phyloP scores from a whole-genome alignment of 2,797 vertebrate genomes.

The Crenichthys baileyi region DNA sequence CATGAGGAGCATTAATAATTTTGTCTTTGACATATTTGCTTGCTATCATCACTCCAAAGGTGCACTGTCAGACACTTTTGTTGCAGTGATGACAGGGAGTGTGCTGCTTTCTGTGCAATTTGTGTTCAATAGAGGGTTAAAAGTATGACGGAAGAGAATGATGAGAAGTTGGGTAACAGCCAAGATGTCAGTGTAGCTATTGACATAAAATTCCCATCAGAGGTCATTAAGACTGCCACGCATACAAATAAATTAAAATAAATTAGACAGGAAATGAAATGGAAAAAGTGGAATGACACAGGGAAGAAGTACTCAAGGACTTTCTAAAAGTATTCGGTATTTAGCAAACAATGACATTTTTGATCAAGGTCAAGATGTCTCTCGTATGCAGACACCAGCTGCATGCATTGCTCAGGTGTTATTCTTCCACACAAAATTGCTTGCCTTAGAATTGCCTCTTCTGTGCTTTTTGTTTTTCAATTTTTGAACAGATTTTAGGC shows the following conservation, averaged over 20 bases:
- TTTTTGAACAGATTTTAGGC: not conserved
- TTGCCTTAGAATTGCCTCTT: not conserved
- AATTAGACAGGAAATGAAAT: not conserved
- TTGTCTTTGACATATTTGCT: constrained; percentile 20
- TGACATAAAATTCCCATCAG: not conserved
- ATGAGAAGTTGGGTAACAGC: not conserved
- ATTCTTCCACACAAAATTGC: not conserved
- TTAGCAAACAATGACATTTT: too few species aligned
- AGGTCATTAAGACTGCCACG: not conserved
- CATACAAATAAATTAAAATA: not conserved
- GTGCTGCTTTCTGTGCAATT: not conserved
- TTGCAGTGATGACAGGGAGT: constrained; percentile 20
- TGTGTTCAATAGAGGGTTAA: constrained; percentile 20
- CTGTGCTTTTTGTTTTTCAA: not conserved
- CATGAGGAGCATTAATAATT: constrained; percentile 11
- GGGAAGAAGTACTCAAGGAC: not conserved
- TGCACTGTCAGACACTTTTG: constrained; percentile 30
- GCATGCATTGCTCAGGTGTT: too few species aligned
- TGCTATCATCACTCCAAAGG: constrained; percentile 19
- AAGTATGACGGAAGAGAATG: not conserved
- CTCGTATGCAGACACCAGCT: too few species aligned
- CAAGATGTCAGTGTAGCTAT: not conserved
- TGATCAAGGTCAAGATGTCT: too few species aligned
- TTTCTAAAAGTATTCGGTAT: too few species aligned
- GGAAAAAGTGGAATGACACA: not conserved